Conservation (phyloP, 2,113 vertebrate species). For the Rhipidura dahli region DNA sequence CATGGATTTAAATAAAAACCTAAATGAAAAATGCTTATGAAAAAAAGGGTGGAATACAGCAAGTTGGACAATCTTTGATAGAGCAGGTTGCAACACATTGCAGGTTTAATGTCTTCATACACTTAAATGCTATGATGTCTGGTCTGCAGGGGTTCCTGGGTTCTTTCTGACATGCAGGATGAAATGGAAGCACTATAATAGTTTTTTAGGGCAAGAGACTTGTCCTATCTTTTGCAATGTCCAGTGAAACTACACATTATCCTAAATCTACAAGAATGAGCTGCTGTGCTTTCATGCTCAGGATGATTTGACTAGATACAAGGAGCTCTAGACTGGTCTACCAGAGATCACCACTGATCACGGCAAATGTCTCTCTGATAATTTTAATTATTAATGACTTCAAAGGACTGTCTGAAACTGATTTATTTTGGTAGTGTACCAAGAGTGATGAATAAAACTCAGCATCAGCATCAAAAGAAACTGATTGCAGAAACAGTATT, state of each 20-base stretch:
- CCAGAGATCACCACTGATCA: conserved; percentile 11
- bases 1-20: background rate
- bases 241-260: background rate
- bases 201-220: background rate
- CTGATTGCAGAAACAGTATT: background rate
- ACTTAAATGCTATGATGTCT: background rate
- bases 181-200: background rate
- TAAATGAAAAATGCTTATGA: background rate
- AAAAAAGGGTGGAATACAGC: background rate
- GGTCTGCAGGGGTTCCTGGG: background rate
- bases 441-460: background rate
- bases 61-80: background rate
- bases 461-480: background rate
- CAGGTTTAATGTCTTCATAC: background rate
- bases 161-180: background rate
- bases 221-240: background rate
- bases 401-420: conserved; percentile 39
- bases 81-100: background rate
- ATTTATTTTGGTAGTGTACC: background rate
- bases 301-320: background rate
- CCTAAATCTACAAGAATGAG: background rate
- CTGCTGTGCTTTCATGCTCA: background rate
- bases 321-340: background rate
- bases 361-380: background rate
- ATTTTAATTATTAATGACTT: conserved; percentile 36